phyloP scores from a whole-genome alignment of 2,888 invertebrate genomes.

The Gasteruption jaculator region DNA sequence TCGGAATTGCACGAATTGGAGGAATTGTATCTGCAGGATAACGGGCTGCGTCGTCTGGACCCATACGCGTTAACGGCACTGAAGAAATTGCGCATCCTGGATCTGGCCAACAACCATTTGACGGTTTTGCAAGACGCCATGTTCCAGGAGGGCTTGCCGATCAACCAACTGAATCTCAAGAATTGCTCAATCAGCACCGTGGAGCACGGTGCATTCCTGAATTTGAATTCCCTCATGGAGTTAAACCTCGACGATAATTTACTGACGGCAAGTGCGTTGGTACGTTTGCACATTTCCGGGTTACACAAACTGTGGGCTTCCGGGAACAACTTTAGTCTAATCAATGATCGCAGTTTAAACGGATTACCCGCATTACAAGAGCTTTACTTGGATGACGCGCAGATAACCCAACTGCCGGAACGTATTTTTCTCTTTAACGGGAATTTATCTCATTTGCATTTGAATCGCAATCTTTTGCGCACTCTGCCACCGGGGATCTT shows the following conservation, averaged over 20 bases:
- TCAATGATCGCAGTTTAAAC: constrained; percentile 69
- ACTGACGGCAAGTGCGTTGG: constrained; percentile 65
- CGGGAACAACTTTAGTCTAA: constrained; percentile 71
- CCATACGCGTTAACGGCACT: constrained; percentile 71
- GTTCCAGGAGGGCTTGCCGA: constrained; percentile 70
- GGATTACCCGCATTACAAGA: constrained; percentile 75
- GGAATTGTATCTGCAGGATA: constrained; percentile 73
- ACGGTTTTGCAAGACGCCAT: constrained; percentile 68
- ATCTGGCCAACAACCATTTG: constrained; percentile 76
- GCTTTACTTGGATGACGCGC: constrained; percentile 66
- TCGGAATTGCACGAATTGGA: constrained; percentile 74
- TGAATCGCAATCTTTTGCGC: constrained; percentile 66
- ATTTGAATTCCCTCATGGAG: constrained; percentile 71
- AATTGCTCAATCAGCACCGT: constrained; percentile 74
- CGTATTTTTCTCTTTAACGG: constrained; percentile 72
- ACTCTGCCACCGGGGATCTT: constrained; percentile 73
- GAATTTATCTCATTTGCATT: constrained; percentile 69
- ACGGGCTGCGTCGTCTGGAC: constrained; percentile 66
- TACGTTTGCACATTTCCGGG: constrained; percentile 70
- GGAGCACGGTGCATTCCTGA: constrained; percentile 68
- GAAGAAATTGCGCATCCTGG: constrained; percentile 70
- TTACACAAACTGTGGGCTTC: constrained; percentile 69
- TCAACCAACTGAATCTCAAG: constrained; percentile 68
- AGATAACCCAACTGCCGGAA: constrained; percentile 67
- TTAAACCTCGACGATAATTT: constrained; percentile 74